Evolutionary conservation across 2,797 vertebrate species (phyloP), one percentile per base, ranked within the genome.

Genomic region (Anomalospiza imberbis): DNA sequence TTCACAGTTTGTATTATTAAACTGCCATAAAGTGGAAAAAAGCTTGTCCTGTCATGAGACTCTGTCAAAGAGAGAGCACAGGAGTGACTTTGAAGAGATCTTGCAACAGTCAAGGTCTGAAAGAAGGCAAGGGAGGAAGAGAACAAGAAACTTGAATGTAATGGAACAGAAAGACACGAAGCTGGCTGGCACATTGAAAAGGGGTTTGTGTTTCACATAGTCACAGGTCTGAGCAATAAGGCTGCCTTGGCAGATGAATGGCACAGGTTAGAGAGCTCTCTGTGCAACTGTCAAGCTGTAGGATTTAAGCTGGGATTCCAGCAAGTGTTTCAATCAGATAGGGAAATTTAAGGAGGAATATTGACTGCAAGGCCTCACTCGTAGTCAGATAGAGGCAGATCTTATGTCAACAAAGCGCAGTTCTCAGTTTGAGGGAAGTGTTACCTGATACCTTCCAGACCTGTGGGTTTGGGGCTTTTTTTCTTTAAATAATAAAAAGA

Each of bases 1-100:
- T 92, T 94, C 79, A 79, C 93, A 86, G 66, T 95, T 95, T 93
- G 38, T 45, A 53, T 92, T 79, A 86, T 94, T 86, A 79, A 90
- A 66, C 60, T 94, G 74, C 89, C 86, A 50, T 54, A 44, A 77
- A 81, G 61, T 62, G 79, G 44, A 58, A 71, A 65, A 80, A 80
- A 88, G 13, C 54, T 76, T 77, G 40, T 77, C 36, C 53, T 74
- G 50, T 73, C 57, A n/a, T 32, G 44, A 61, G 42, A 44, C 28
- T n/a, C n/a, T 36, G 65, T 77, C 73, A 47, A 42, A 82, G 45
- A 85, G 20, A 28, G 29, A 89, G 21, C 47, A 55, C 29, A 32
- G 66, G 47, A 81, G 26, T 88, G 66, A 67, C 76, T 94, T 82
- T 71, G 76, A 61, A 63, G 40, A 70, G 38, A 42, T 63, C 17